Percentiles rank a stretch among this genome's conserved stretches.
Conservation (phyloP, 2,888 invertebrate genomes). For the Sericinus montela region DNA sequence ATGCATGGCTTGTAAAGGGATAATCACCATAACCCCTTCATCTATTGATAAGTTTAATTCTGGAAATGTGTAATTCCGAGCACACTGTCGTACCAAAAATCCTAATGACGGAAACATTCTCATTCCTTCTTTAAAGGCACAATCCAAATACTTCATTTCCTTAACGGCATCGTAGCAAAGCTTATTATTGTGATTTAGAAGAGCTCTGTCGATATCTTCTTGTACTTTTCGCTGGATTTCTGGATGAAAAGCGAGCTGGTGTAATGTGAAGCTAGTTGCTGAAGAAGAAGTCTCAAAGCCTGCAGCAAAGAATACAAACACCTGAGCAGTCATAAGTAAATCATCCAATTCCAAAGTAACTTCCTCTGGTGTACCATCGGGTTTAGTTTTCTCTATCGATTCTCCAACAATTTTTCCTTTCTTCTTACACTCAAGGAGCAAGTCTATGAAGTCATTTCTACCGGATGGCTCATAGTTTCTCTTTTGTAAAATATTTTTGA, state of each 20-base stretch:
- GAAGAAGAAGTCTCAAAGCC: constrained; percentile 76
- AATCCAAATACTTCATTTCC: constrained; percentile 62
- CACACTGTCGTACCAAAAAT: constrained; percentile 52
- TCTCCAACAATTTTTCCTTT: constrained; percentile 58
- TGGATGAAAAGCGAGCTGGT: constrained; percentile 65
- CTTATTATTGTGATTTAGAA: constrained; percentile 32
- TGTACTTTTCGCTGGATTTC: constrained; percentile 63
- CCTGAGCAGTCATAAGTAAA: constrained; percentile 56
- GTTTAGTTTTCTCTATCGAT: constrained; percentile 50
- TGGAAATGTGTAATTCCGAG: constrained; percentile 58
- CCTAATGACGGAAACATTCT: constrained; percentile 64
- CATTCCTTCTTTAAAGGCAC: constrained; percentile 62
- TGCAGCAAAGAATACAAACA: constrained; percentile 69
- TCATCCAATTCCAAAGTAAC: constrained; percentile 54
- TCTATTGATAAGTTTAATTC: constrained; percentile 56
- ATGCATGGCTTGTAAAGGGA: constrained; percentile 62
- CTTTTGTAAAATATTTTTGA: constrained; percentile 45
- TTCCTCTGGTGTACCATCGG: constrained; percentile 49
- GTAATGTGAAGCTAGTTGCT: constrained; percentile 65
- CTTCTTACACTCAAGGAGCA: constrained; percentile 53
- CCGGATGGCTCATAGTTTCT: constrained; percentile 54
- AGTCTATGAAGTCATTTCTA: constrained; percentile 63
- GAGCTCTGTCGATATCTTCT: constrained; percentile 58
- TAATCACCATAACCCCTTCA: constrained; percentile 48
- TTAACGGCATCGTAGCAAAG: constrained; percentile 45